Percentiles rank a stretch among this genome's conserved stretches.
phyloP scores from a whole-genome alignment of 2,888 invertebrate species.

The Drosophila seclusa region DNA sequence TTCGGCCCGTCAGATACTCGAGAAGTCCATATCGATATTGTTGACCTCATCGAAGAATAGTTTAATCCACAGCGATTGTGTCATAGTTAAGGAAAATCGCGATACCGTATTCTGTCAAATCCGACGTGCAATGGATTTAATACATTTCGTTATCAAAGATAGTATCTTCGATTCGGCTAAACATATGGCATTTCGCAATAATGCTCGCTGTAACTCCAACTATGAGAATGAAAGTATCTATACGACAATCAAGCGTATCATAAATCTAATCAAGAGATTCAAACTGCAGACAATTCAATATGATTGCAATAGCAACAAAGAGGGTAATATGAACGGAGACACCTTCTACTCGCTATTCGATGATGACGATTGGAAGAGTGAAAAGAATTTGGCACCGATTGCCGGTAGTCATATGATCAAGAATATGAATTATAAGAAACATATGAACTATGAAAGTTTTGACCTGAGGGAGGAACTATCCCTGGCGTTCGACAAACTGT shows the following conservation, averaged over 20 bases:
- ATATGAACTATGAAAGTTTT: conserved; percentile 69
- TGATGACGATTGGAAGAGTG: conserved; percentile 71
- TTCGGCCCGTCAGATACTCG: conserved; percentile 96
- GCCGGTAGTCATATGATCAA: conserved; percentile 60
- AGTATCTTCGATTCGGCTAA: conserved; percentile 91
- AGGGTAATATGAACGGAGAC: conserved; percentile 69
- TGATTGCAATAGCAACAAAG: conserved; percentile 57
- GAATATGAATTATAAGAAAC: conserved; percentile 78
- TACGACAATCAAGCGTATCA: conserved; percentile 91
- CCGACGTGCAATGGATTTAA: conserved; percentile 97
- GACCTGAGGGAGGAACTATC: conserved; percentile 91
- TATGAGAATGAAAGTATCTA: conserved; percentile 89
- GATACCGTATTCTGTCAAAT: conserved; percentile 99
- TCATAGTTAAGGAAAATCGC: conserved; percentile 96
- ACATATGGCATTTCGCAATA: conserved; percentile 71
- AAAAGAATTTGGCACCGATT: conserved; percentile 61
- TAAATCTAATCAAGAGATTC: conserved; percentile 89
- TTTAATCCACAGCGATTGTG: conserved; percentile 96
- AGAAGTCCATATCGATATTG: conserved; percentile 98
- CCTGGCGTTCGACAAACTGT: conserved; percentile 93
- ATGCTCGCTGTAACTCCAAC: conserved; percentile 57
- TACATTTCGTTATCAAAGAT: conserved; percentile 98
- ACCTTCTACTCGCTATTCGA: conserved; percentile 60
- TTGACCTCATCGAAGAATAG: conserved; percentile 98
- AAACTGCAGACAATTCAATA: conserved; percentile 67